Evolutionary conservation across 2,113 vertebrate species (phyloP).

Genomic region (Hydrochoerus hydrochaeris): DNA sequence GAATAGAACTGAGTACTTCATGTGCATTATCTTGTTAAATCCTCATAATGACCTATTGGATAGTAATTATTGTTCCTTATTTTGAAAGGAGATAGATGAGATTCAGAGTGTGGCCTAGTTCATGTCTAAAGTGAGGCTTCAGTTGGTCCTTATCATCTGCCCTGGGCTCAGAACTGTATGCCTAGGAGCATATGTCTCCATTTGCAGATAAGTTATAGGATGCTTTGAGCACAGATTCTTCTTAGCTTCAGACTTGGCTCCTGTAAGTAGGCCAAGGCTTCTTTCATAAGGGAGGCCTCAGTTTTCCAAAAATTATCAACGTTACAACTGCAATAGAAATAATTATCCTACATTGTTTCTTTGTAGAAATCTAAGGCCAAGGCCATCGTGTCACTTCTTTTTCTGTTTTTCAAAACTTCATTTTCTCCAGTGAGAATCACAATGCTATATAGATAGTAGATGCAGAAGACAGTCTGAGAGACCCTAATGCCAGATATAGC

Average conservation of each 20-base stretch:
- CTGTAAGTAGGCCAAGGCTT: background rate
- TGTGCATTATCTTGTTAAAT: conserved; percentile 21
- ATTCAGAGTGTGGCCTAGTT: background rate
- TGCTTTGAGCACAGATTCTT: background rate
- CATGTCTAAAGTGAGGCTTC: conserved; percentile 2
- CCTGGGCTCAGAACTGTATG: background rate
- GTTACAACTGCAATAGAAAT: background rate
- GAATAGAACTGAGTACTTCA: conserved; percentile 16
- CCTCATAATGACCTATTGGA: background rate
- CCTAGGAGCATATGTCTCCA: background rate
- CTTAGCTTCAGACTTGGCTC: background rate
- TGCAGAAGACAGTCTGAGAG: background rate
- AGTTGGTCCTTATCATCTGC: background rate
- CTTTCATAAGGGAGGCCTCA: background rate
- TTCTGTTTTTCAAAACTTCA: background rate
- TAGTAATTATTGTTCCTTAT: conserved; percentile 37
- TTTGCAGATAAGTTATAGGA: background rate
- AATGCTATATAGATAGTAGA: background rate
- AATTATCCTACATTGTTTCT: background rate
- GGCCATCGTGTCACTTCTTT: conserved; percentile 21
- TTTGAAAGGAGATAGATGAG: conserved; percentile 58
- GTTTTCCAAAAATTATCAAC: conserved; percentile 34
- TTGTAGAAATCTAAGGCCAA: conserved; percentile 11
- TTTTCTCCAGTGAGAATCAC: background rate
- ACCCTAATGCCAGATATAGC: background rate